Evolutionary conservation across 23 tunicate species (phyloP).

Genomic region (Clavelina lepadiformis): DNA sequence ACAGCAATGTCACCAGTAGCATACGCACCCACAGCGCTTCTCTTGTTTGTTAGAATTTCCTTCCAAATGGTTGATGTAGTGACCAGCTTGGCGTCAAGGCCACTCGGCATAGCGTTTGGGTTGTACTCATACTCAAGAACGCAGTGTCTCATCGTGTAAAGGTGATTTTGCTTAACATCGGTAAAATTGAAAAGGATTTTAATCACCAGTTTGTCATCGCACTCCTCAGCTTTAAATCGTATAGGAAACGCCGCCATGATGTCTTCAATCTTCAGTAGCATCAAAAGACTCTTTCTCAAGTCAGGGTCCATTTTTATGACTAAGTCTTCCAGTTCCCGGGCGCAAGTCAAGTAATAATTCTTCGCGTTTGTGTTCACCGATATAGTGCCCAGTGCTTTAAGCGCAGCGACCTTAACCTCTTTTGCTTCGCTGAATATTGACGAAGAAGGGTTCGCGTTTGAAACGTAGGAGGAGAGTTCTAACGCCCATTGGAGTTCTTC

Average conservation of each 20-base stretch:
- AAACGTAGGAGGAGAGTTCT: constrained; percentile 14
- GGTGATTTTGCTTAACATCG: neutral
- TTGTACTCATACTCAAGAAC: constrained; percentile 3
- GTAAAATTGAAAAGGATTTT: constrained; percentile 11
- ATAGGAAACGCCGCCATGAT: constrained; percentile 14
- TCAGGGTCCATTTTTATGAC: no score
- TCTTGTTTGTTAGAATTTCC: neutral
- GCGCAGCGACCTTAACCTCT: neutral
- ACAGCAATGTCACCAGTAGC: constrained; percentile 21
- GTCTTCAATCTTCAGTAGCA: constrained; percentile 1
- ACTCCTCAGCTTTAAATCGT: constrained; percentile 23
- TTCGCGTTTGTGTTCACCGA: constrained; percentile 36
- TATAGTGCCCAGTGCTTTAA: constrained; percentile 8
- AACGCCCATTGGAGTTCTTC: constrained; percentile 57
- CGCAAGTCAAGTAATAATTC: constrained; percentile 43
- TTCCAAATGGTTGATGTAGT: constrained; percentile 6
- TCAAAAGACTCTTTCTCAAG: no score
- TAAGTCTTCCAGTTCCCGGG: constrained; percentile 26
- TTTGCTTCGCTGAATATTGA: constrained; percentile 1
- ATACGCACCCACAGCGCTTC: constrained; percentile 2
- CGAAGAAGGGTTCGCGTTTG: neutral
- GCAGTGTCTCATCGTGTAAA: constrained; percentile 26
- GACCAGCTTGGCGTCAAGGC: constrained; percentile 5
- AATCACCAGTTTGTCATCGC: neutral
- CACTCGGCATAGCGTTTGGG: neutral